These are phyloP conservation scores for Cynaeus angustus DNA, from an alignment of 2,888 invertebrate genomes.

Conservation along the genomic window DNA sequence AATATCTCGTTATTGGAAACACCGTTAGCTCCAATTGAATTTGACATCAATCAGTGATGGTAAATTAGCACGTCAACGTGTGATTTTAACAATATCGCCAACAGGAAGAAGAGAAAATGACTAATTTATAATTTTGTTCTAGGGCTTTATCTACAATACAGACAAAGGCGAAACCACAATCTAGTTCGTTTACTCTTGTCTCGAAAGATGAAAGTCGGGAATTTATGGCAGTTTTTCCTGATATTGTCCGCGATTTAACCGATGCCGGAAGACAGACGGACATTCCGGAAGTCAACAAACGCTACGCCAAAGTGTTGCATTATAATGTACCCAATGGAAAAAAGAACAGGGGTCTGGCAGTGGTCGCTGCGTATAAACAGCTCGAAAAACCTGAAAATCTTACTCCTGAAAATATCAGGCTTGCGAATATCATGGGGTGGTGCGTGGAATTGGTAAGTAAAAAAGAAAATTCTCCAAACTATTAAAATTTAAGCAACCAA, in stretches of 20 bases:
- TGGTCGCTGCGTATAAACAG: conserved; percentile 84
- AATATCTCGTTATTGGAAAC: conserved; percentile 37
- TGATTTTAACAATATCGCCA: conserved; percentile 38
- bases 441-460: conserved; percentile 92
- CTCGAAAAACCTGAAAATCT: conserved; percentile 79
- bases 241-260: conserved; percentile 88
- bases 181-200: conserved; percentile 75
- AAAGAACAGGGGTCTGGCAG: conserved; percentile 84
- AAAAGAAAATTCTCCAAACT: too few species aligned
- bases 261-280: conserved; percentile 84
- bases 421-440: conserved; percentile 93
- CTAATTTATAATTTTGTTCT: conserved; percentile 52
- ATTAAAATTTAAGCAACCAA: too few species aligned
- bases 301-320: conserved; percentile 82
- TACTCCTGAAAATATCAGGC: conserved; percentile 84
- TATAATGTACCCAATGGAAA: conserved; percentile 96
- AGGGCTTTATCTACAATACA: conserved; percentile 77
- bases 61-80: conserved; percentile 31
- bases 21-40: conserved; percentile 44
- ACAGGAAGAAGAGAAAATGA: conserved; percentile 13
- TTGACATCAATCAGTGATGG: conserved; percentile 40
- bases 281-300: conserved; percentile 85
- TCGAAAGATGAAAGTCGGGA: conserved; percentile 90
- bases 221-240: conserved; percentile 92
- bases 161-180: conserved; percentile 76